Conservation (phyloP, 2,113 vertebrate species). For the Phyllostomus hastatus region DNA sequence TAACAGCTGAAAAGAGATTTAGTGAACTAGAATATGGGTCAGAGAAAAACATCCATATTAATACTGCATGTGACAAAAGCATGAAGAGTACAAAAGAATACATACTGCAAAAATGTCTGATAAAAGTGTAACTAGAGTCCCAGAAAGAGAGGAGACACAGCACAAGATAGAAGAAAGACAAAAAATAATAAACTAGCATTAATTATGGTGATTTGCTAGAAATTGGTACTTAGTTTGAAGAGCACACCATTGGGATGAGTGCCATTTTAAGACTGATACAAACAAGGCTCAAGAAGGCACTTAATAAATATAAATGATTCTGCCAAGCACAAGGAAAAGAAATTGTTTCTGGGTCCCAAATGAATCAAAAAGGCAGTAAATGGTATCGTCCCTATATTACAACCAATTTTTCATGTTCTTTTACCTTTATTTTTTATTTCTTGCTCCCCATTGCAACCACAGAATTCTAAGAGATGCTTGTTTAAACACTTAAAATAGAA, state of each 20-base stretch:
- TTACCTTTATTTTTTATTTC: not conserved
- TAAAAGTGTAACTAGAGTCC: not conserved
- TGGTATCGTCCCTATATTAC: not conserved
- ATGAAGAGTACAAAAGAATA: not conserved
- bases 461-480: slow-evolving; percentile 4
- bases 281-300: slow-evolving; percentile 1
- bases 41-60: not conserved
- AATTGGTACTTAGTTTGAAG: slow-evolving; percentile 12
- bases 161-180: not conserved
- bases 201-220: not conserved
- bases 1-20: not conserved
- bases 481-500: not conserved
- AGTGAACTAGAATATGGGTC: not conserved
- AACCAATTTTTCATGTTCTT: not conserved
- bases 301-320: slow-evolving; percentile 34
- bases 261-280: not conserved
- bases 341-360: not conserved
- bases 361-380: slow-evolving; percentile 4
- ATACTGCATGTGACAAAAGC: not conserved
- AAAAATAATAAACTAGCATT: slow-evolving; percentile 1
- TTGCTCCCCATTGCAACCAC: not conserved
- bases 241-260: not conserved
- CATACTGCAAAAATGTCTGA: not conserved
- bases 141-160: not conserved
- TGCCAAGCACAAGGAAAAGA: not conserved